Evolutionary conservation across 64 coral and sea anemone genomes (phyloP), one percentile per base, ranked within the genome.

Genomic region (Orbicella faveolata): DNA sequence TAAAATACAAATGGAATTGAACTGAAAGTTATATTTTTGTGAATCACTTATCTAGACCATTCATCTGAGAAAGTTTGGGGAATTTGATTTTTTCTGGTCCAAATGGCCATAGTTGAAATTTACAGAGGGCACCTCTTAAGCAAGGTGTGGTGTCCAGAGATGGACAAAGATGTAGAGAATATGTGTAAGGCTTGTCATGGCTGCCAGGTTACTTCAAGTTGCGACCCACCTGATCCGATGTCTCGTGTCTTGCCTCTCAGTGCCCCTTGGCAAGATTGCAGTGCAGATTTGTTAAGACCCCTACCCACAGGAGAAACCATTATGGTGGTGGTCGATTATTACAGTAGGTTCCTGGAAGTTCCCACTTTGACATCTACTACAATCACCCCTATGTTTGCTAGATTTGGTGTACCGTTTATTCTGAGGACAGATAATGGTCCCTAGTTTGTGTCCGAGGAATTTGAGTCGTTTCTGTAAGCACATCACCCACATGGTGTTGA

Each of bases 361-460:
- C 3, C 52, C 52, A 52, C 9, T 52, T 52, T 85, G 41, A 55
- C 39, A 73, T 36, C 15, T 18, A 62, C 52, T n/a, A 65, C 44
- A 65, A 79, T 89, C 26, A 68, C 61, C 15, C 69, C 76, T 0
- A 66, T 89, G 0, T 89, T 89, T 69, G 75, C 77, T 34, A 19
- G 75, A 36, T 65, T 89, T 79, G 88, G 88, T 17, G 59, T 76
- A 51, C 88, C 88, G n/a, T 65, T n/a, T 52, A 34, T 44, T 1
- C 13, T 89, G 2, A 76, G 63, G 9, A 75, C 61, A 65, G 73
- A 63, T 23, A 92, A 84, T 73, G 48, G 79, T n/a, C 37, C 2
- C 9, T 63, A 80, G 25, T 54, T 88, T 54, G 25, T 54, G 6
- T 68, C 34, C 13, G 79, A 34, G 13, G 89, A 83, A 20, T 74